Evolutionary conservation across 2,797 vertebrate genomes (phyloP), one percentile per base, ranked within the genome.

Genomic region (Acanthiza pusilla): DNA sequence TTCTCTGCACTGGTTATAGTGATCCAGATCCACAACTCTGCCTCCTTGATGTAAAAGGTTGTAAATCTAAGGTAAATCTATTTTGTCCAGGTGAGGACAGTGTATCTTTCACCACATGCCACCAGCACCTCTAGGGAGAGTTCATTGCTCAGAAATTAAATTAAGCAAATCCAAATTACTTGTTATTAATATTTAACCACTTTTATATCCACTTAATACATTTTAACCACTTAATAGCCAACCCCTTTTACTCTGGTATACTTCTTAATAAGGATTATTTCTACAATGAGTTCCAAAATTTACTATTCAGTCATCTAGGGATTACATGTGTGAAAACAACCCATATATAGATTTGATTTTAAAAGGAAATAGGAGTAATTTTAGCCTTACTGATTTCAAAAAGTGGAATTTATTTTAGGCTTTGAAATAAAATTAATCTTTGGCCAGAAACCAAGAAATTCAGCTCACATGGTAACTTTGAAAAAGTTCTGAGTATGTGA

Each of bases 341-440:
- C 21, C 36, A 7, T 76, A 62, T 8, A 86, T 9, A 58, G 18
- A 27, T 53, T 81, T 81, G 13, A 60, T 86, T 88, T 95, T 83
- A n/a, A 87, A 91, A 75, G 16, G 32, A 3, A 94, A 88, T 42
- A 55, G 21, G 32, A 84, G 78, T 72, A 90, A 88, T 88, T 95
- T 94, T 79, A 93, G 65, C 38, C 34, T 65, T 83, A 76, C 13
- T n/a, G 29, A 85, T 82, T 94, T 91, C 7, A 83, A 80, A 88
- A 62, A 84, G 7, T 62, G 5, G 14, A 55, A 78, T 93, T 91
- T 91, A 80, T 92, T 92, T 86, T 63, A 90, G 63, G n/a, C 45
- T 86, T 87, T 73, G 47, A 83, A 94, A 91, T 73, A 85, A 88
- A 94, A 95, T 76, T 90, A 86, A 75, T 74, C 60, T 78, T 91